phyloP scores from a whole-genome alignment of 1,140 invertebrate species.

The Drosophila ironensis region DNA sequence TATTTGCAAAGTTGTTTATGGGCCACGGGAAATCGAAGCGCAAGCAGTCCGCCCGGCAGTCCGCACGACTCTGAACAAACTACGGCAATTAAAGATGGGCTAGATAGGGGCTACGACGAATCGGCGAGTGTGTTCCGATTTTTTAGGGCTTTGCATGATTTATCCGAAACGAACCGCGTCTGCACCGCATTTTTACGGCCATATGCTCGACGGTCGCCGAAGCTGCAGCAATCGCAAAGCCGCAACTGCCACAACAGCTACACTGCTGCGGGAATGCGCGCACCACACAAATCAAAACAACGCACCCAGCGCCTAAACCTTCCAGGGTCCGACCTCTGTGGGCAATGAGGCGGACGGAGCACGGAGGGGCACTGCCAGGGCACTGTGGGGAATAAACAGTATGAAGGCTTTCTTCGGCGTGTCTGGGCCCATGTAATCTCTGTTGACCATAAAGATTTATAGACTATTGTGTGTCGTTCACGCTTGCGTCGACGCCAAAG shows the following conservation, averaged over 20 bases:
- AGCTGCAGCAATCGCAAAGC: slow-evolving; percentile 54
- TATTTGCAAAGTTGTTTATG: slow-evolving; percentile 67
- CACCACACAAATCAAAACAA: slow-evolving; percentile 74
- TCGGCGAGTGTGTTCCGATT: too few species aligned
- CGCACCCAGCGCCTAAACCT: slow-evolving; percentile 66
- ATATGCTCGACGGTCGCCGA: slow-evolving; percentile 42
- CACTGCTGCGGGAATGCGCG: slow-evolving; percentile 25
- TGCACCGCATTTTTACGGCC: slow-evolving; percentile 74
- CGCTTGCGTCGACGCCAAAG: slow-evolving; percentile 15
- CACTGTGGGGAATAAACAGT: slow-evolving; percentile 56
- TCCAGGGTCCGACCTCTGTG: slow-evolving; percentile 25
- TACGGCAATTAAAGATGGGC: slow-evolving; percentile 58
- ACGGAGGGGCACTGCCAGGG: slow-evolving; percentile 1
- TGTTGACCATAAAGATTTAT: slow-evolving; percentile 81
- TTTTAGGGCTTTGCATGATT: slow-evolving; percentile 63
- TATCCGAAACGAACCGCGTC: slow-evolving; percentile 60
- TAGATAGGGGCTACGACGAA: neutral
- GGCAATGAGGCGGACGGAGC: neutral
- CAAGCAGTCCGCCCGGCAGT: slow-evolving; percentile 40
- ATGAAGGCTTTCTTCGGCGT: slow-evolving; percentile 49
- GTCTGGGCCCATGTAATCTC: slow-evolving; percentile 68
- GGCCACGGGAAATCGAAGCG: slow-evolving; percentile 60
- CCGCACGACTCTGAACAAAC: too few species aligned
- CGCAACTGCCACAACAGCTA: slow-evolving; percentile 48
- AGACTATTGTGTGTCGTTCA: slow-evolving; percentile 78